Conservation (phyloP, 30 jellyfish, hydroid and myxozoan species). For the Euphysa ruthae region DNA sequence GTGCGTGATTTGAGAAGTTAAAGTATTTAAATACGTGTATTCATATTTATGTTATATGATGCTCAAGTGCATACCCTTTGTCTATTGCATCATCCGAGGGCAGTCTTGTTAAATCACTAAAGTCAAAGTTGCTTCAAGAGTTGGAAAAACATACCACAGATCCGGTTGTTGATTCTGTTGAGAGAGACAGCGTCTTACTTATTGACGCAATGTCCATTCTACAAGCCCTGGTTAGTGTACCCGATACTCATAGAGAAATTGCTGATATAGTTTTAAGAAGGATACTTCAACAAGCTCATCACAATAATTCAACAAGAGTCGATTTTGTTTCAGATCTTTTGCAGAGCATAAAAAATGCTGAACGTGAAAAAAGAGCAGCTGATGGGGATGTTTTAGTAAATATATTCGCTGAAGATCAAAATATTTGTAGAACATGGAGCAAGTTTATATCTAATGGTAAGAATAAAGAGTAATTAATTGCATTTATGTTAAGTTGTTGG, state of each 20-base stretch:
- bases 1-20: no score
- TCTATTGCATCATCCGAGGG: slow-evolving; percentile 22
- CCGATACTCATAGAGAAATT: slow-evolving; percentile 23
- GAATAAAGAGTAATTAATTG: slow-evolving; percentile 41
- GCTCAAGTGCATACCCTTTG: slow-evolving; percentile 14
- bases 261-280: slow-evolving; percentile 2
- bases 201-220: slow-evolving; percentile 54
- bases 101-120: slow-evolving; percentile 8
- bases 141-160: neutral
- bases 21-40: no score
- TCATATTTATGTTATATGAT: neutral
- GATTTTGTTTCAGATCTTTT: slow-evolving; percentile 46
- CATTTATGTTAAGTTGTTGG: slow-evolving; percentile 20
- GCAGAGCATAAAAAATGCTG: slow-evolving; percentile 53
- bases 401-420: neutral
- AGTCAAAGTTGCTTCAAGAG: slow-evolving; percentile 3
- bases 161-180: neutral
- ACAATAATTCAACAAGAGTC: neutral
- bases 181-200: neutral
- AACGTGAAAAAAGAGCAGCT: slow-evolving; percentile 39
- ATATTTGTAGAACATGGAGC: neutral
- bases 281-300: neutral
- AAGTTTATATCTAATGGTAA: slow-evolving; percentile 47
- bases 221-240: slow-evolving; percentile 19
- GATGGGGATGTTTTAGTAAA: neutral